phyloP scores from a whole-genome alignment of 1,140 invertebrate species.

The Drosophila guanche region DNA sequence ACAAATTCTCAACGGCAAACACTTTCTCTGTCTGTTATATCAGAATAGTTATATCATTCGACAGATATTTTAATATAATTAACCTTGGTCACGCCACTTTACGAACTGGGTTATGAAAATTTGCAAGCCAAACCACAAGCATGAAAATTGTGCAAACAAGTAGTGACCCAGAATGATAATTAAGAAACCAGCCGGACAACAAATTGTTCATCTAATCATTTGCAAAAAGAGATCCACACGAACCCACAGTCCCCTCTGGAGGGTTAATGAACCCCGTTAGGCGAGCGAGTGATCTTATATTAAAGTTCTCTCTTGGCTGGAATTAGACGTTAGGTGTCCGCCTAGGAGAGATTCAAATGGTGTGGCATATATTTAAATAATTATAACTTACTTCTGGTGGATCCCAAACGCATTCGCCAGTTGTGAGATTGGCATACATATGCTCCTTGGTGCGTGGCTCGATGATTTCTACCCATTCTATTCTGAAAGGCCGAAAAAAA shows the following conservation, averaged over 20 bases:
- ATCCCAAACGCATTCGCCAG: constrained; percentile 99
- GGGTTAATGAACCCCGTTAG: constrained; percentile 19
- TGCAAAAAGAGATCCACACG: constrained; percentile 3
- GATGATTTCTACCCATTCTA: constrained; percentile 99
- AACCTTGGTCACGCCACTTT: constrained; percentile 74
- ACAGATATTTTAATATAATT: constrained; percentile 68
- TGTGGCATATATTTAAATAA: constrained; percentile 17
- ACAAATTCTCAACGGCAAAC: too few species aligned
- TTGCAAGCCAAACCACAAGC: constrained; percentile 48
- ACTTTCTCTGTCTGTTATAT: constrained; percentile 17
- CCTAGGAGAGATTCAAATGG: too few species aligned
- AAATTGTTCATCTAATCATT: constrained; percentile 49
- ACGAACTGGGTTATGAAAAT: constrained; percentile 66
- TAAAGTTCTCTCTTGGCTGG: neutral
- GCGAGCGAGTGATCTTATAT: neutral
- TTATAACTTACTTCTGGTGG: constrained; percentile 88
- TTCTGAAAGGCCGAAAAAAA: constrained; percentile 61
- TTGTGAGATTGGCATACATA: constrained; percentile 99
- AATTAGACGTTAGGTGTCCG: too few species aligned
- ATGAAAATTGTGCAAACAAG: constrained; percentile 45
- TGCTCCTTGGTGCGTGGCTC: constrained; percentile 98
- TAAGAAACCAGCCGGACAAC: constrained; percentile 32
- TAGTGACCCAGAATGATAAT: constrained; percentile 56
- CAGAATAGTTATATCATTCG: constrained; percentile 41
- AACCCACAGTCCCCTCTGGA: neutral